phyloP scores from a whole-genome alignment of 2,113 vertebrate species.

The Sander vitreus region DNA sequence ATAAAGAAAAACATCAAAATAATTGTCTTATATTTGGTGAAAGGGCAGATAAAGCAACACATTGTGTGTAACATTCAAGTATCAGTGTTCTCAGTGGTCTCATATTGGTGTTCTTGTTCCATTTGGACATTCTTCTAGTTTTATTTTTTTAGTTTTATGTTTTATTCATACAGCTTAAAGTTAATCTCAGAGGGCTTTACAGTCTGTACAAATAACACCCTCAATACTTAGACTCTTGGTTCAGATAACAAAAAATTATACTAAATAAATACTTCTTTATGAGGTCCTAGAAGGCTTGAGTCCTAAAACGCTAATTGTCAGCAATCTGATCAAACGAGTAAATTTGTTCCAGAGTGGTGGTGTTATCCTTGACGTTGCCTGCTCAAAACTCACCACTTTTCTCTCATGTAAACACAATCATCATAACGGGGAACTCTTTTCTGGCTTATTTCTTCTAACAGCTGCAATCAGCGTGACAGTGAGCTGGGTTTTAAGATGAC shows the following conservation, averaged over 20 bases:
- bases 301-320: background rate
- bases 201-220: background rate
- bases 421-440: background rate
- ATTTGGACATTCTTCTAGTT: background rate
- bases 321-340: background rate
- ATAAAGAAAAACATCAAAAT: background rate
- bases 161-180: background rate
- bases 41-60: too few species aligned
- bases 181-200: background rate
- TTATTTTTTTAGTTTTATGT: background rate
- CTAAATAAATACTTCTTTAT: background rate
- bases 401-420: background rate
- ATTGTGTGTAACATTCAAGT: background rate
- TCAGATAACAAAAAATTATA: background rate
- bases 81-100: background rate
- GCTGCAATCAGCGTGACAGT: background rate
- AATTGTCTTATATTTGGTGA: background rate
- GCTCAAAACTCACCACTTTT: background rate
- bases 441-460: constrained; percentile 22
- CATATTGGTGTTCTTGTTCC: background rate
- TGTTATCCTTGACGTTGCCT: background rate
- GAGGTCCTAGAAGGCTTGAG: background rate
- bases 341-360: background rate
- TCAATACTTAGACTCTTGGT: background rate
- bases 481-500: constrained; percentile 29